Conservation (phyloP, 2,888 invertebrate species). For the Prosapia bicincta region DNA sequence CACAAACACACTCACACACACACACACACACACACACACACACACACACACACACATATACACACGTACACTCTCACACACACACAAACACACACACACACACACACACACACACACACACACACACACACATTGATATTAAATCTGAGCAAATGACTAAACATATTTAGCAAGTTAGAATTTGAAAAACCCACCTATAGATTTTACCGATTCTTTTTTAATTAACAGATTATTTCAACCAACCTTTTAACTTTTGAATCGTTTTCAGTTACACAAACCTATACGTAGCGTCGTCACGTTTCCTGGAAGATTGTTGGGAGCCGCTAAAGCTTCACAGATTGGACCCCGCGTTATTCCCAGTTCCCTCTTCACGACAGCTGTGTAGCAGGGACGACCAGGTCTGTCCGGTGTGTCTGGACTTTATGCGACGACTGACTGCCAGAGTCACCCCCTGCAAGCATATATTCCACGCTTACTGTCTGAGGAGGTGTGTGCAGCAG, state of each 20-base stretch:
- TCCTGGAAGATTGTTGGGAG: slow-evolving; percentile 29
- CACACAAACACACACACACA: too few species aligned
- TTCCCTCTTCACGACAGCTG: slow-evolving; percentile 62
- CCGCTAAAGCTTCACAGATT: slow-evolving; percentile 24
- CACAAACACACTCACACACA: too few species aligned
- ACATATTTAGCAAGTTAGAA: too few species aligned
- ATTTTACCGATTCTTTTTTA: too few species aligned
- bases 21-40: too few species aligned
- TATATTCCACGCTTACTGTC: slow-evolving; percentile 72
- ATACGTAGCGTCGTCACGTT: slow-evolving; percentile 24
- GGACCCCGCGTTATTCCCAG: slow-evolving; percentile 38
- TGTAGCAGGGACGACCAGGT: slow-evolving; percentile 63
- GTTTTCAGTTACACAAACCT: slow-evolving; percentile 35
- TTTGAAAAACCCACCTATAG: too few species aligned
- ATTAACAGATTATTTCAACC: too few species aligned
- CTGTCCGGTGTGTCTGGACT: slow-evolving; percentile 69
- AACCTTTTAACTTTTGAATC: neutral
- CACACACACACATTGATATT: too few species aligned
- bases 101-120: too few species aligned
- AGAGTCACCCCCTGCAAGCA: slow-evolving; percentile 75
- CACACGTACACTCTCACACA: too few species aligned
- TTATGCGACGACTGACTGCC: slow-evolving; percentile 58
- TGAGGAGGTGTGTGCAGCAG: slow-evolving; percentile 47
- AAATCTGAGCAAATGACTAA: too few species aligned
- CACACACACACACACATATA: too few species aligned